These are phyloP conservation scores for Spilogale gracilis DNA, from an alignment of 2,113 vertebrate species.

Conservation along the genomic window DNA sequence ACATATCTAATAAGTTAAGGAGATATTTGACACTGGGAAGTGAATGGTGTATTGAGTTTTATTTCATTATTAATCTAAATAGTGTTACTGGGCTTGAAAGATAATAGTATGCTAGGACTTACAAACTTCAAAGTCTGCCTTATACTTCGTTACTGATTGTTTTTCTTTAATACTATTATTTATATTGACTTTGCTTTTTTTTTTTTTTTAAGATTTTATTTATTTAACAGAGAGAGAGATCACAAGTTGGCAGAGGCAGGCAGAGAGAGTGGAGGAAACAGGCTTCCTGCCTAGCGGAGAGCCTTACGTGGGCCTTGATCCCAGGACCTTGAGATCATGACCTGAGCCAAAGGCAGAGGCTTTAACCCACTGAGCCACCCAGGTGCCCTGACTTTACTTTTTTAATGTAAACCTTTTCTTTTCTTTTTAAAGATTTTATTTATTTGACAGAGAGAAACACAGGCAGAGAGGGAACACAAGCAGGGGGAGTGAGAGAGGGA, in stretches of 20 bases:
- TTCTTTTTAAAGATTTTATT: background rate
- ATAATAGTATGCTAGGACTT: background rate
- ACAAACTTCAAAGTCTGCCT: background rate
- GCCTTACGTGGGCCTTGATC: no score
- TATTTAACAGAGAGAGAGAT: no score
- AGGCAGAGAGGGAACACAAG: no score
- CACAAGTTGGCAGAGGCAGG: no score
- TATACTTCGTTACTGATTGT: background rate
- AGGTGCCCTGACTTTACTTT: background rate
- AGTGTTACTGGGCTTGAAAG: constrained; percentile 17
- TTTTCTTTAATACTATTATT: background rate
- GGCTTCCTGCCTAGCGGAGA: no score
- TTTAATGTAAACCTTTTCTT: background rate
- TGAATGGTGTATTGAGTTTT: background rate
- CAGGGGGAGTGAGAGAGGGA: no score
- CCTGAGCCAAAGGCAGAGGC: no score
- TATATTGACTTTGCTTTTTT: constrained; percentile 1
- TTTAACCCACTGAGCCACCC: no score
- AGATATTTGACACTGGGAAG: background rate
- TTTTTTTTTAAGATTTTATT: no score
- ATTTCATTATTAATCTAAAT: background rate
- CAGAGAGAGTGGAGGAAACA: no score
- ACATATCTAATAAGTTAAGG: background rate
- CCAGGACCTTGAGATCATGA: no score
- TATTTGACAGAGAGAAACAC: no score